Percentiles rank a stretch among this genome's conserved stretches.
These are phyloP conservation scores for Chelonia mydas DNA, from an alignment of 2,797 vertebrate genomes.

Conservation along the genomic window DNA sequence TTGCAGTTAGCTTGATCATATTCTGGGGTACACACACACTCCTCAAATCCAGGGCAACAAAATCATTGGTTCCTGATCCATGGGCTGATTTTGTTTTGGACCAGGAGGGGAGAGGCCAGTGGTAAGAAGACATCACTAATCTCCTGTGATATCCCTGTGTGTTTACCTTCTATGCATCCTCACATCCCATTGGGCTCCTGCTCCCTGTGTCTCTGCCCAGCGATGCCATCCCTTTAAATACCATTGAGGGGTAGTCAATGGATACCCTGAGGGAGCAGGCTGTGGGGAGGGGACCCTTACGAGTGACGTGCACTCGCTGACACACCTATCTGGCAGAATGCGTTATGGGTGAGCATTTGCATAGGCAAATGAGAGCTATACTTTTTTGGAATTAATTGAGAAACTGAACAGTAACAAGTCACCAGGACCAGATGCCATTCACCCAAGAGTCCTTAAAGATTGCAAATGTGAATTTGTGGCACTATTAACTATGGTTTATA, in stretches of 20 bases:
- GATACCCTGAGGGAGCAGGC: background rate
- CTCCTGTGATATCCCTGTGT: background rate
- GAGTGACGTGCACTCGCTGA: too few species aligned
- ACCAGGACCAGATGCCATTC: too few species aligned
- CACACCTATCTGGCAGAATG: background rate
- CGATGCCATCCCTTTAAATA: too few species aligned
- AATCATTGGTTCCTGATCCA: background rate
- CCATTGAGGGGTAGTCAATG: too few species aligned
- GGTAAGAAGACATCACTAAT: background rate
- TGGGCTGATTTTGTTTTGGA: background rate
- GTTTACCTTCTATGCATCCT: background rate
- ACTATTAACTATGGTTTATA: too few species aligned
- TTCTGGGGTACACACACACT: too few species aligned
- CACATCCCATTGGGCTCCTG: background rate
- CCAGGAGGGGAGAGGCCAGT: background rate
- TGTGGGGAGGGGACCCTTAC: background rate
- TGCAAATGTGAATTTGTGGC: too few species aligned
- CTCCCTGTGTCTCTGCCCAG: background rate
- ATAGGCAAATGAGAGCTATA: background rate
- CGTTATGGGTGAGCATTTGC: background rate
- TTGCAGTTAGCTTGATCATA: too few species aligned
- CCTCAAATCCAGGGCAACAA: too few species aligned
- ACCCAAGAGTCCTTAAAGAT: too few species aligned
- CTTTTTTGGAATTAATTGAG: too few species aligned
- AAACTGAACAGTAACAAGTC: too few species aligned